Evolutionary conservation across 2,113 vertebrate species (phyloP).

Genomic region (Penelope pileata): DNA sequence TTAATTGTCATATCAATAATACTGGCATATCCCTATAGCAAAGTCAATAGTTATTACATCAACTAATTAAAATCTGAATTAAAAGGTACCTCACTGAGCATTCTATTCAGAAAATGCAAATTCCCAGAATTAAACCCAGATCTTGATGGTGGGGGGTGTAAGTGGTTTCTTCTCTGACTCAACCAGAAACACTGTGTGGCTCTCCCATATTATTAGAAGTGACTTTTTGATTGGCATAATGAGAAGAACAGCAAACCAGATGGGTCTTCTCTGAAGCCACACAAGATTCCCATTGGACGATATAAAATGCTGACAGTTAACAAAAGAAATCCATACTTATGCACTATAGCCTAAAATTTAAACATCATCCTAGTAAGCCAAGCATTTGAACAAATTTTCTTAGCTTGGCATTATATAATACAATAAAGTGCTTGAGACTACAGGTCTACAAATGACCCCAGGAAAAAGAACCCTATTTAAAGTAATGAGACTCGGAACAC

Average conservation of each 20-base stretch:
- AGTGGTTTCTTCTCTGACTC: not conserved
- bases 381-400: constrained; percentile 15
- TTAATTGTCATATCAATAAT: constrained; percentile 78
- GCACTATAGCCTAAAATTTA: constrained; percentile 76
- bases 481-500: not conserved
- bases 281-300: constrained; percentile 68
- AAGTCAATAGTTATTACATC: constrained; percentile 71
- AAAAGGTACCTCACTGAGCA: constrained; percentile 50
- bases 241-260: constrained; percentile 60
- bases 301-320: constrained; percentile 76
- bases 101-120: constrained; percentile 51
- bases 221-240: constrained; percentile 65
- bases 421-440: not conserved
- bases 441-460: not conserved
- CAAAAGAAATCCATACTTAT: constrained; percentile 51
- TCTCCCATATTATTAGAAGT: not conserved
- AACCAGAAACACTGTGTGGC: not conserved
- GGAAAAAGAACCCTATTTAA: not conserved
- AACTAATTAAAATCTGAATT: constrained; percentile 74
- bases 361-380: constrained; percentile 55
- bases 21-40: constrained; percentile 50
- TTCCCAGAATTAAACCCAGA: not conserved
- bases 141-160: not conserved
- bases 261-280: constrained; percentile 64
- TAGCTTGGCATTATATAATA: constrained; percentile 1